Conservation (phyloP, 2,113 vertebrate genomes). For the Callipepla squamata region DNA sequence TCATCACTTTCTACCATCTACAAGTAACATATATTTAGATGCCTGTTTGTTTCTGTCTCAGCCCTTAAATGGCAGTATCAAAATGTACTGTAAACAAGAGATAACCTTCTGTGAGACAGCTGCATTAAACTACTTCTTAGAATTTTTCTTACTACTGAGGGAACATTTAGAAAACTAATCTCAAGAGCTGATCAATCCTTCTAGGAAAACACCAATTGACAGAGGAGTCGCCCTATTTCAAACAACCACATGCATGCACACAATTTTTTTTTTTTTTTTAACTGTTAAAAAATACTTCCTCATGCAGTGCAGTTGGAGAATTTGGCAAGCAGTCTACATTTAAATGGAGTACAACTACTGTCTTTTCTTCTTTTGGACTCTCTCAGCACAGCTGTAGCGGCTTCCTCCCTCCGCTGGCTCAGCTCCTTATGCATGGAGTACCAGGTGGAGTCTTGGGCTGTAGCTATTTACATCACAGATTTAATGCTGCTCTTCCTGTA, state of each 20-base stretch:
- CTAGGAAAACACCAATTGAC: constrained; percentile 34
- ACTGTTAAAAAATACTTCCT: constrained; percentile 31
- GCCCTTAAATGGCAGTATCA: background rate
- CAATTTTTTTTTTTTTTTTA: rapidly evolving
- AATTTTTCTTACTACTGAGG: background rate
- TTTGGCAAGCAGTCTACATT: constrained; percentile 51
- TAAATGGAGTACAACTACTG: constrained; percentile 49
- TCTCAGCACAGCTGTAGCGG: constrained; percentile 53
- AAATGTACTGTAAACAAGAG: constrained; percentile 50
- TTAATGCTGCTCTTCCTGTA: background rate
- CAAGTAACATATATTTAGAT: background rate
- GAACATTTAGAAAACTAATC: background rate
- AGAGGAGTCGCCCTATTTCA: background rate
- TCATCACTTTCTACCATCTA: background rate
- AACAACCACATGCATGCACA: rapidly evolving
- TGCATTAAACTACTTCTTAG: background rate
- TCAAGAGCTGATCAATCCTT: background rate
- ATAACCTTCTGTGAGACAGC: background rate
- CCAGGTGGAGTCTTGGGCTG: constrained; percentile 34
- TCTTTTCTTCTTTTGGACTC: constrained; percentile 42
- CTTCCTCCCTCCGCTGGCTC: constrained; percentile 54
- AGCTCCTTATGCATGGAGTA: background rate
- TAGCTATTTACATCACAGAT: background rate
- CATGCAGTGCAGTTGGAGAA: constrained; percentile 14
- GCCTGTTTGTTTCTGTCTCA: constrained; percentile 18